A percentile compares a stretch with the other conserved stretches of the same genome.
These are phyloP conservation scores for Camponotus fellah DNA, from an alignment of 2,888 invertebrate genomes.

Conservation along the genomic window DNA sequence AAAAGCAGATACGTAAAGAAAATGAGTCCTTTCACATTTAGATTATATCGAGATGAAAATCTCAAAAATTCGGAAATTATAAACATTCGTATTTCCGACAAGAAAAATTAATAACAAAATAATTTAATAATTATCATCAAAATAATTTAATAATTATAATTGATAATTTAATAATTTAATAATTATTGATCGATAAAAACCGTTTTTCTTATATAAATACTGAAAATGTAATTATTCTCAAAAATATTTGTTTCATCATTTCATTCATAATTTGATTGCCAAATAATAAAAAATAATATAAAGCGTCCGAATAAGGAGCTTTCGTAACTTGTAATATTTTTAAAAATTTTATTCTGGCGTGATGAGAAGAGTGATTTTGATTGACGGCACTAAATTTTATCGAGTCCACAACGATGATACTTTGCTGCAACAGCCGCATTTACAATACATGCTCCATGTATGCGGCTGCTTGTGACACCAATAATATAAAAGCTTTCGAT, in stretches of 20 bases:
- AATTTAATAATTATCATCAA: not conserved
- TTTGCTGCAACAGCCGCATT: constrained; percentile 16
- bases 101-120: not conserved
- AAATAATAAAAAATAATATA: not conserved
- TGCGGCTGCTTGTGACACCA: constrained; percentile 24
- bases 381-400: constrained; percentile 30
- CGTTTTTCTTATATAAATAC: not conserved
- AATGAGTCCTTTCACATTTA: not conserved
- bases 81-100: not conserved
- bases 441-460: constrained; percentile 16
- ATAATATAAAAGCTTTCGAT: constrained; percentile 50
- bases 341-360: not conserved
- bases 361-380: not conserved
- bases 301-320: not conserved
- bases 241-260: not conserved
- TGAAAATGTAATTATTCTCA: not conserved
- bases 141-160: not conserved
- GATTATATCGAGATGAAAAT: not conserved
- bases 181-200: not conserved
- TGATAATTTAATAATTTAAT: not conserved
- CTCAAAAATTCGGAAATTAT: not conserved
- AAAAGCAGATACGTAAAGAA: not conserved
- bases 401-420: not conserved
- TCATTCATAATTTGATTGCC: not conserved
- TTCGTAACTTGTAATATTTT: not conserved